Evolutionary conservation across 2,113 vertebrate species (phyloP), one percentile per base, ranked within the genome.

Genomic region (Morone saxatilis): DNA sequence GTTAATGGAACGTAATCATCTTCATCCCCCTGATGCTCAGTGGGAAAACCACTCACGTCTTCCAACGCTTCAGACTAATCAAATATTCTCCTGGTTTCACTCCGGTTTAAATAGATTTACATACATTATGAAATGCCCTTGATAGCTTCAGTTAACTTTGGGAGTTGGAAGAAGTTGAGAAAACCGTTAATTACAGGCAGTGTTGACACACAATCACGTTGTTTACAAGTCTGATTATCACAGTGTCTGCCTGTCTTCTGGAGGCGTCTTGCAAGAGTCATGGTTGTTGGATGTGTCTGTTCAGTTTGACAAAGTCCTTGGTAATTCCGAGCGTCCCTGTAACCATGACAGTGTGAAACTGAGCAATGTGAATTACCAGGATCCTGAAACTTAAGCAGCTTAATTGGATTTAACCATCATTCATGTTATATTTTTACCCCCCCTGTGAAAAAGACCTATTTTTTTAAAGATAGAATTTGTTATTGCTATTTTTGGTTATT

Each of bases 51-150:
- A 48, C 50, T 67, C 59, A 54, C 0, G 11, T 84, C 57, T 8
- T 74, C n/a, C 41, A 0, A 16, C 40, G 1, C 45, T 4, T n/a
- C 12, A 48, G 0, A 1, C 48, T 38, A 63, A 78, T 70, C 59
- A 57, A 59, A 20, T 47, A 13, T n/a, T 22, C 0, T 0, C 3
- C 53, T 40, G 63, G 11, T 50, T 47, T 31, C 17, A 36, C 60
- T 74, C 7, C 4, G 61, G 6, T 74, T 82, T 69, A 65, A 75
- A 74, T 25, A 50, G 43, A 83, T 75, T 53, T 71, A 19, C 59
- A 56, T n/a, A 45, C 47, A 71, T 83, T 9, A 53, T 1, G 19
- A 4, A 9, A 36, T 12, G 36, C 41, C 22, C 54, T 25, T 8
- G 6, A 40, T 56, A 5, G 31, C 7, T 47, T 41, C 5, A 20